These are phyloP conservation scores for Olivierus martensii DNA, from an alignment of 1,140 invertebrate species.

Conservation along the genomic window DNA sequence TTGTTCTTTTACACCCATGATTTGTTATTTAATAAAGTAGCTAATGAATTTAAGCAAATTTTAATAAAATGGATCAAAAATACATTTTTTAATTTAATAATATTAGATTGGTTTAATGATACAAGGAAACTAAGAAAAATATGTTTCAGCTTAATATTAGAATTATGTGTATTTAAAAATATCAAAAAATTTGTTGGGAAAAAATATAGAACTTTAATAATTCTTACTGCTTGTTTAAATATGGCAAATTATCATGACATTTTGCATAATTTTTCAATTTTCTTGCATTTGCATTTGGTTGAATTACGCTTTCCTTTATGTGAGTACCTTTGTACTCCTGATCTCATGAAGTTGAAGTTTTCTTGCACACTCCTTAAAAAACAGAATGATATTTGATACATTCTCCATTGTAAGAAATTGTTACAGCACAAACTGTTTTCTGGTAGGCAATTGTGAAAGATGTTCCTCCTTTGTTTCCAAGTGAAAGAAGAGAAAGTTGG, in stretches of 20 bases:
- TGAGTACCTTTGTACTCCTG: not conserved
- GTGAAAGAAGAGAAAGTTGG: too few relatives aligned
- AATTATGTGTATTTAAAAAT: not conserved
- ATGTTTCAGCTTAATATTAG: not conserved
- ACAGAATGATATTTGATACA: not conserved
- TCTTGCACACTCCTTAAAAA: not conserved
- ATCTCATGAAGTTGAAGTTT: not conserved
- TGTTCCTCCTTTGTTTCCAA: not conserved
- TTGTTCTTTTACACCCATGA: too few relatives aligned
- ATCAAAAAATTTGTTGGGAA: not conserved
- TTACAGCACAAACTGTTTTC: conserved; percentile 1
- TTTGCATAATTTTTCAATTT: not conserved
- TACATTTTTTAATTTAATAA: not conserved
- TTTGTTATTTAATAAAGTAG: not conserved
- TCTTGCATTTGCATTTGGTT: not conserved
- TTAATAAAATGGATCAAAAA: not conserved
- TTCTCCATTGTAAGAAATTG: not conserved
- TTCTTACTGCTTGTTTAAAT: not conserved
- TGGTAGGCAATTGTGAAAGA: not conserved
- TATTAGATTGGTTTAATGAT: not conserved
- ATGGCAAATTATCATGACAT: not conserved
- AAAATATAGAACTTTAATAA: not conserved
- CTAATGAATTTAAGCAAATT: not conserved
- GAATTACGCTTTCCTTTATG: not conserved
- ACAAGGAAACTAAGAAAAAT: too few relatives aligned